A percentile compares a stretch with the other conserved stretches of the same genome.
These are phyloP conservation scores for Laupala kohalensis DNA, from an alignment of 1,140 invertebrate species.

Conservation along the genomic window DNA sequence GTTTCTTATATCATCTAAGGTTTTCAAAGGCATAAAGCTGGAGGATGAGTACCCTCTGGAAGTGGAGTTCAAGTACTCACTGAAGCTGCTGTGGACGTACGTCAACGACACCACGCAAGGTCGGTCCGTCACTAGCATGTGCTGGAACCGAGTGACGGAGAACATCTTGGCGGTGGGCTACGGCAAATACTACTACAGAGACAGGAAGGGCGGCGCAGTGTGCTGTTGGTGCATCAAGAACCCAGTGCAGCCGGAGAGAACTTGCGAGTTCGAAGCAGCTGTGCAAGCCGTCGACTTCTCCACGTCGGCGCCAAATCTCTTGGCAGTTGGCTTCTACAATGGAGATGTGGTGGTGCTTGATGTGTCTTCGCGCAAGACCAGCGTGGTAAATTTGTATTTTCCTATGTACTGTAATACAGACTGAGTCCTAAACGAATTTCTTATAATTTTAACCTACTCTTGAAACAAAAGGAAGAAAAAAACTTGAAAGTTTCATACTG, in stretches of 20 bases:
- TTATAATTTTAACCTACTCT: too few species aligned
- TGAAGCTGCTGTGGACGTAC: conserved; percentile 50
- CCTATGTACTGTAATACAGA: too few species aligned
- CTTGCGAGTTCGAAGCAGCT: conserved; percentile 50
- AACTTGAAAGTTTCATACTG: too few species aligned
- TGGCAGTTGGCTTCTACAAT: conserved; percentile 67
- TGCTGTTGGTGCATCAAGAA: conserved; percentile 77
- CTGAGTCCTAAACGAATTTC: too few species aligned
- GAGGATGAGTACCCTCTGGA: conserved; percentile 42
- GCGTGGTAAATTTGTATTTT: too few species aligned
- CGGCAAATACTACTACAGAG: conserved; percentile 41
- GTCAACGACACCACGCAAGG: conserved; percentile 24
- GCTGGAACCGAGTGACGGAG: conserved; percentile 47
- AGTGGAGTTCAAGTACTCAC: conserved; percentile 44
- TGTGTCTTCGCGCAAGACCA: conserved; percentile 36
- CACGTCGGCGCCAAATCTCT: conserved; percentile 45
- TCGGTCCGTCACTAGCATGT: conserved; percentile 37
- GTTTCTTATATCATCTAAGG: too few species aligned
- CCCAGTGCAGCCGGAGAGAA: conserved; percentile 62
- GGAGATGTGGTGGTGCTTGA: conserved; percentile 62
- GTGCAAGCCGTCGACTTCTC: conserved; percentile 65
- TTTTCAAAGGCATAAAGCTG: conserved; percentile 45
- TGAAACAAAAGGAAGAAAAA: too few species aligned
- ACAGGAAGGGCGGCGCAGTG: conserved; percentile 43
- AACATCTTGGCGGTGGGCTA: conserved; percentile 58